phyloP scores from a whole-genome alignment of 2,113 vertebrate species.

The Tilapia sparmanii region DNA sequence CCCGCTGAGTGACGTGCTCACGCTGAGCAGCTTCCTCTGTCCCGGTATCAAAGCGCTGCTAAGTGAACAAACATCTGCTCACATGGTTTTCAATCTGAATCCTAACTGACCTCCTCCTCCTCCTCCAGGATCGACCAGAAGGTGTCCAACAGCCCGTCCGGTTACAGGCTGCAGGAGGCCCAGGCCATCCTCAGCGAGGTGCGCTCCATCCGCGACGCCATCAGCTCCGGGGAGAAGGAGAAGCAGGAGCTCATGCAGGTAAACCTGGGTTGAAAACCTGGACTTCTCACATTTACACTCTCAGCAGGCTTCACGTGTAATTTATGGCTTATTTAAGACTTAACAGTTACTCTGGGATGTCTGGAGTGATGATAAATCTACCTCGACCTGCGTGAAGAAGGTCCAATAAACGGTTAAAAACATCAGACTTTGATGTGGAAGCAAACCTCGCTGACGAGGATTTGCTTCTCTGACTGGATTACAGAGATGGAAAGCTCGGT shows the following conservation, averaged over 20 bases:
- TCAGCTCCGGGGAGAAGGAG: slow-evolving; percentile 92
- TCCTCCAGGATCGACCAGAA: slow-evolving; percentile 88
- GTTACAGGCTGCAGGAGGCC: slow-evolving; percentile 90
- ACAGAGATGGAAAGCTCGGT: neutral
- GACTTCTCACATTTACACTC: accelerated
- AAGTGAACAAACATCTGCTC: neutral
- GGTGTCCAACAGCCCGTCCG: slow-evolving; percentile 83
- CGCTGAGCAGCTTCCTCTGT: neutral
- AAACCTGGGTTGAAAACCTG: neutral
- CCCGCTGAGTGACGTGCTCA: neutral
- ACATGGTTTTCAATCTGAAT: neutral
- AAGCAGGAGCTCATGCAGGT: slow-evolving; percentile 97
- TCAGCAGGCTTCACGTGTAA: accelerated
- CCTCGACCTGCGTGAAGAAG: neutral
- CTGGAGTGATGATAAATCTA: neutral
- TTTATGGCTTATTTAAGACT: neutral
- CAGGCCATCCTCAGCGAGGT: slow-evolving; percentile 94
- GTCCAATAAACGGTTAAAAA: neutral
- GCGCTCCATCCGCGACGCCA: slow-evolving; percentile 90
- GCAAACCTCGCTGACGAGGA: too few relatives aligned
- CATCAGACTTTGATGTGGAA: neutral
- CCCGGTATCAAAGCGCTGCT: neutral
- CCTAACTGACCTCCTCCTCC: neutral
- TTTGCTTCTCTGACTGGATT: too few relatives aligned
- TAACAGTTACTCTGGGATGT: neutral